Percentiles rank a stretch among this genome's conserved stretches.
phyloP scores from a whole-genome alignment of 2,797 vertebrate genomes.

The Micromesistius poutassou region DNA sequence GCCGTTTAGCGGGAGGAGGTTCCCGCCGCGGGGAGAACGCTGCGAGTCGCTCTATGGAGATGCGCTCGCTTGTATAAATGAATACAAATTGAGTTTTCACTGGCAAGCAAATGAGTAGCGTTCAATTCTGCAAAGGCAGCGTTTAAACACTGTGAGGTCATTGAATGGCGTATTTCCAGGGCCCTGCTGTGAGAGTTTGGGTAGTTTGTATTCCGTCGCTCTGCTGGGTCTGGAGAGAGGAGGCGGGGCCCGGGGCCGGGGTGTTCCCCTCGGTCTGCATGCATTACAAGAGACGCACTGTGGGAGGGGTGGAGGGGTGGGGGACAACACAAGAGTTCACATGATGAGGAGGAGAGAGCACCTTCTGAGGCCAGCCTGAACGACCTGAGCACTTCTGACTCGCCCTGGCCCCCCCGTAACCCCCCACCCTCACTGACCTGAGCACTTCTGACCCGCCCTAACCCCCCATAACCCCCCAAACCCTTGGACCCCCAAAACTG shows the following conservation, averaged over 20 bases:
- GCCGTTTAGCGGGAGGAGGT: neutral
- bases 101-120: neutral
- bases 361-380: conserved; percentile 66
- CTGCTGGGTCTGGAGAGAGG: neutral
- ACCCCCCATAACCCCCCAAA: neutral
- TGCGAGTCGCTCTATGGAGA: neutral
- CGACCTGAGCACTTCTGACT: conserved; percentile 52
- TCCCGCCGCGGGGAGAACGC: neutral
- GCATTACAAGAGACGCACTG: neutral
- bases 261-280: neutral
- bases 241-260: neutral
- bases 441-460: conserved; percentile 56
- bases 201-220: neutral
- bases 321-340: neutral
- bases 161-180: neutral
- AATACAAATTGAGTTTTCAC: neutral
- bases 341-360: conserved; percentile 28
- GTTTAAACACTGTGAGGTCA: neutral
- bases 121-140: neutral
- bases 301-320: neutral
- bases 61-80: neutral
- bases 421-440: conserved; percentile 49
- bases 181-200: neutral
- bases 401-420: conserved; percentile 25
- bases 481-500: neutral